These are phyloP conservation scores for Merodon equestris DNA, from an alignment of 2,888 invertebrate genomes.

Conservation along the genomic window DNA sequence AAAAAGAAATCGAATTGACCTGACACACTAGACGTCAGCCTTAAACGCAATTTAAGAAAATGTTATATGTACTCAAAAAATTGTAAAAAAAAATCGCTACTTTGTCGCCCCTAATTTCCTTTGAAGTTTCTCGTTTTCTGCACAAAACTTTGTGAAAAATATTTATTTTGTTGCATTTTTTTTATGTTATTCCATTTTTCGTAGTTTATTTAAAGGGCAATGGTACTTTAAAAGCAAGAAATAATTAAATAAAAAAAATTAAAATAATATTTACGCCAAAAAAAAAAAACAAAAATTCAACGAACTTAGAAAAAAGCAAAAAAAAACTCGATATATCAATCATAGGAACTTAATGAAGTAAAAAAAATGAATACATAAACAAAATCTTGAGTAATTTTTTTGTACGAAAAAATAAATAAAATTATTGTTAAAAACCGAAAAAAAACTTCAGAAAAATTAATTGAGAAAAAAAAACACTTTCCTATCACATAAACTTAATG, in stretches of 20 bases:
- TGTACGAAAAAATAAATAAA: conserved; percentile 48
- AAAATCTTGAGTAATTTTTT: background rate
- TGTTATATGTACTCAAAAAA: no score
- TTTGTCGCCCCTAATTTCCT: conserved; percentile 5
- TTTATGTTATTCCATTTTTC: conserved; percentile 38
- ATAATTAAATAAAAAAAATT: conserved; percentile 30
- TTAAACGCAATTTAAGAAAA: no score
- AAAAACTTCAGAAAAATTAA: conserved; percentile 25
- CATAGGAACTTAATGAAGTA: conserved; percentile 12
- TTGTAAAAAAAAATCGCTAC: no score
- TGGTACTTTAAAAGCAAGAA: conserved; percentile 55
- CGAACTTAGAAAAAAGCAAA: conserved; percentile 37
- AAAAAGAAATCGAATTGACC: no score
- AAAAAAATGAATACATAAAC: conserved; percentile 40
- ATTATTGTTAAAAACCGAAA: background rate
- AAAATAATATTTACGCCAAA: no score
- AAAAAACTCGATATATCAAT: conserved; percentile 30
- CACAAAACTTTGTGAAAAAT: background rate
- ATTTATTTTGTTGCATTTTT: background rate
- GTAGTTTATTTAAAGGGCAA: conserved; percentile 38
- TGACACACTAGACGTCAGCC: no score
- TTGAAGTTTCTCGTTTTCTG: no score
- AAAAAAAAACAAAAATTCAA: no score
- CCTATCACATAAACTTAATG: conserved; percentile 50
- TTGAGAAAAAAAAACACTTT: conserved; percentile 29